Evolutionary conservation across 2,888 invertebrate species (phyloP).

Genomic region (Heliothis peltigera): DNA sequence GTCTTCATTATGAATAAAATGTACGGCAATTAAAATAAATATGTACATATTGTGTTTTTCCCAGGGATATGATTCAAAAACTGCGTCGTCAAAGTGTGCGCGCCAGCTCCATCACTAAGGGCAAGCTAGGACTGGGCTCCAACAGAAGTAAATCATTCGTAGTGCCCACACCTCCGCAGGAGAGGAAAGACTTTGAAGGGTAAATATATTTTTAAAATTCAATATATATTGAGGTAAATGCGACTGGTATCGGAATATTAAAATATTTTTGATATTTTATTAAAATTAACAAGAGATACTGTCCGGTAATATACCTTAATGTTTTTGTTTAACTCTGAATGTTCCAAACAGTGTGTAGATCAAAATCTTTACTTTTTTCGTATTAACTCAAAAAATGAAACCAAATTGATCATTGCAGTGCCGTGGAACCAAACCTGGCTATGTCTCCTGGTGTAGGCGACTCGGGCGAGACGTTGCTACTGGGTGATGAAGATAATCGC

Average conservation of each 20-base stretch:
- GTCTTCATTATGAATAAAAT: too few relatives aligned
- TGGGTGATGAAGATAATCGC: conserved; percentile 80
- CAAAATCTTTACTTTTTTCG: too few relatives aligned
- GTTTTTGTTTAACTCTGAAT: too few relatives aligned
- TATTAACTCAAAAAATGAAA: too few relatives aligned
- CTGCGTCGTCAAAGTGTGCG: conserved; percentile 95
- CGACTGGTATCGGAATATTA: too few relatives aligned
- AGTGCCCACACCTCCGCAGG: conserved; percentile 80
- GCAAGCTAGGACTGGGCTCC: conserved; percentile 93
- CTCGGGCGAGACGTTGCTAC: conserved; percentile 82
- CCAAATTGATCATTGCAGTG: conserved; percentile 52
- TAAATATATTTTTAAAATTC: conserved; percentile 38
- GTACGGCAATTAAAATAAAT: too few relatives aligned
- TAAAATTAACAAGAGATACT: too few relatives aligned
- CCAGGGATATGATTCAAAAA: conserved; percentile 97
- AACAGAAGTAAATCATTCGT: conserved; percentile 94
- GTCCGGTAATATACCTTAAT: too few relatives aligned
- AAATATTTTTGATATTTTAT: too few relatives aligned
- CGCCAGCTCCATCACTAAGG: conserved; percentile 93
- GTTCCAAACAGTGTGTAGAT: too few relatives aligned
- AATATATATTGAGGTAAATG: too few relatives aligned
- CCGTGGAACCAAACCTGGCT: conserved; percentile 64
- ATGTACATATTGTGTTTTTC: background rate
- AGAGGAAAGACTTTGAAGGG: conserved; percentile 82
- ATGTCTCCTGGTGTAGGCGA: conserved; percentile 72